phyloP scores from a whole-genome alignment of 2,797 vertebrate genomes.

The Sebastes nivosus region DNA sequence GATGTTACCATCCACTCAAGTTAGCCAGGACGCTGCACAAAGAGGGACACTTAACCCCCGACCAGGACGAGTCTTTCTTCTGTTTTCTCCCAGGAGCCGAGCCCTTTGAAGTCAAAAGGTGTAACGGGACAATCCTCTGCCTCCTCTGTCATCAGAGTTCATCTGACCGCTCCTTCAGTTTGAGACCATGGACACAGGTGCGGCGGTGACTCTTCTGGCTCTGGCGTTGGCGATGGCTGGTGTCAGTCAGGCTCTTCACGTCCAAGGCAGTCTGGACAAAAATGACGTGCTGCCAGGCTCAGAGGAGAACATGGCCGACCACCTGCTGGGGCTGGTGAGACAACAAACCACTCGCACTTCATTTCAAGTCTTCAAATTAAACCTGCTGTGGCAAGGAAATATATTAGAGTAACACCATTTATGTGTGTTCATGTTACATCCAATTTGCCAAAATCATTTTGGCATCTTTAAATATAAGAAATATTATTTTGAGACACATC shows the following conservation, averaged over 20 bases:
- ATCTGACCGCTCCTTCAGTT: conserved; percentile 9
- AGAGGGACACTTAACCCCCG: conserved; percentile 3
- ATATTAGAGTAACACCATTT: background rate
- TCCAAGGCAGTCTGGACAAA: conserved; percentile 64
- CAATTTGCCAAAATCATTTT: background rate
- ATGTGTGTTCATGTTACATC: background rate
- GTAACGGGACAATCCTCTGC: background rate
- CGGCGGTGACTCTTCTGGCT: conserved; percentile 72
- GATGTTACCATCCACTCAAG: conserved; percentile 14
- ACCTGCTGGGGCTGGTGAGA: conserved; percentile 76
- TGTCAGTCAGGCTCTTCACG: conserved; percentile 69
- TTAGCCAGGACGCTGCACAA: background rate
- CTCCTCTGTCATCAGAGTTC: background rate
- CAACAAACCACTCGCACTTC: conserved; percentile 7
- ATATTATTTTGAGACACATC: background rate
- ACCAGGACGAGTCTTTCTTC: background rate
- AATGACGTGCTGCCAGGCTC: conserved; percentile 50
- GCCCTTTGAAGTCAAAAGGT: background rate
- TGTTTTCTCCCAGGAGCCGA: background rate
- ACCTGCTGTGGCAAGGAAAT: background rate
- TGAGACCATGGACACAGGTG: conserved; percentile 74
- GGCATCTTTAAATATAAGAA: background rate
- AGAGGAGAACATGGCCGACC: conserved; percentile 68
- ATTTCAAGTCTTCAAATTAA: background rate
- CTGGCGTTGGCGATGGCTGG: conserved; percentile 73